Percentiles rank a stretch among this genome's conserved stretches.
Conservation (phyloP, 2,888 invertebrate genomes). For the Spodoptera littoralis region DNA sequence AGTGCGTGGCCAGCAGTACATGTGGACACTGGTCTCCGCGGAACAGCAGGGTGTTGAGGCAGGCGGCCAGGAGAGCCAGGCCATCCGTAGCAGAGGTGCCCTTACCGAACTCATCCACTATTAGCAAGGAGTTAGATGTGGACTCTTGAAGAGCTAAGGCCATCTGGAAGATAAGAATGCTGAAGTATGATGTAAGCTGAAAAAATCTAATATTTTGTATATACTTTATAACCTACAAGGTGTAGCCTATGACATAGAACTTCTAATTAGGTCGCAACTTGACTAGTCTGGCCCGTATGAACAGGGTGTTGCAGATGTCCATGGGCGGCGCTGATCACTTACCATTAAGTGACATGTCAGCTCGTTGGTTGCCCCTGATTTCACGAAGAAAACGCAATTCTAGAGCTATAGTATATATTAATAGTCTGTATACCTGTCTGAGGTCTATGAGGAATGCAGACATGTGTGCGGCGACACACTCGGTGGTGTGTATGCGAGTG, state of each 20-base stretch:
- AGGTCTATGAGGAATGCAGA: constrained; percentile 96
- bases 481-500: constrained; percentile 92
- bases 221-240: too few species aligned
- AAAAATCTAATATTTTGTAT: too few species aligned
- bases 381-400: not conserved
- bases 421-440: constrained; percentile 90
- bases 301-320: too few species aligned
- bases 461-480: constrained; percentile 93
- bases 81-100: constrained; percentile 88
- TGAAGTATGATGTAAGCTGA: not conserved
- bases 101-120: constrained; percentile 90
- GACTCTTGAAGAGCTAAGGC: constrained; percentile 91
- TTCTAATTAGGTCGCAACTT: too few species aligned
- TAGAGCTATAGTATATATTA: not conserved
- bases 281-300: too few species aligned
- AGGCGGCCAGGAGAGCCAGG: constrained; percentile 91
- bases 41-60: constrained; percentile 90
- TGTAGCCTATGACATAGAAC: too few species aligned
- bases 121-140: constrained; percentile 91
- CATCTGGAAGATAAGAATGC: constrained; percentile 85
- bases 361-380: too few species aligned
- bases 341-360: too few species aligned
- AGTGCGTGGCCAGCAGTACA: constrained; percentile 93
- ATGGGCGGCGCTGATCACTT: too few species aligned
- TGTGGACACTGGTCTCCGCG: constrained; percentile 91